Conservation (phyloP, 2,888 invertebrate species). For the Pheosia tremula region DNA sequence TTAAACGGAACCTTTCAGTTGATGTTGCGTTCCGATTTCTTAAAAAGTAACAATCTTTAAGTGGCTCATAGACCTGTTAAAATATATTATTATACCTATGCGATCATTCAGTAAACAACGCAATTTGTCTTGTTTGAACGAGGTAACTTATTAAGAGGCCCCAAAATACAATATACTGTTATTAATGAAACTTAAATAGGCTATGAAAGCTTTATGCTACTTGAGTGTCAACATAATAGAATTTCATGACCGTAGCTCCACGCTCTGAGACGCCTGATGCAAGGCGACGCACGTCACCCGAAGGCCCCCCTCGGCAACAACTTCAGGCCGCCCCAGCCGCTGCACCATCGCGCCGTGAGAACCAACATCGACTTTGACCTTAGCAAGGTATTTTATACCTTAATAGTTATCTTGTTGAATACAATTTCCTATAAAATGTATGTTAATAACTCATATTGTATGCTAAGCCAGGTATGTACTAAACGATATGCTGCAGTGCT, state of each 20-base stretch:
- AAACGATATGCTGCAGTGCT: constrained; percentile 38
- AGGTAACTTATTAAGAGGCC: no score
- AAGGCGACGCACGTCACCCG: constrained; percentile 93
- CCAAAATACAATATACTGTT: no score
- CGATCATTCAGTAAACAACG: no score
- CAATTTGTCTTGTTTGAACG: no score
- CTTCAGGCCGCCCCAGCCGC: constrained; percentile 96
- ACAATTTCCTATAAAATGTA: constrained; percentile 22
- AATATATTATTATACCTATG: no score
- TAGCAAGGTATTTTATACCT: constrained; percentile 85
- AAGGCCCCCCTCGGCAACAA: constrained; percentile 97
- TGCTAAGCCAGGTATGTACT: constrained; percentile 37
- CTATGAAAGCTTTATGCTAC: constrained; percentile 12
- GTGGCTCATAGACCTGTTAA: no score
- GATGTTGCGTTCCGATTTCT: no score
- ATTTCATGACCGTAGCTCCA: constrained; percentile 87
- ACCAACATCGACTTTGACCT: constrained; percentile 98
- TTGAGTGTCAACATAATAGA: constrained; percentile 46
- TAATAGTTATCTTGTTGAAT: constrained; percentile 29
- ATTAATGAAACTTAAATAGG: not conserved
- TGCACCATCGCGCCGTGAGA: constrained; percentile 96
- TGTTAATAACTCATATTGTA: constrained; percentile 44
- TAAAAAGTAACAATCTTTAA: no score
- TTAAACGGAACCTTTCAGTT: no score
- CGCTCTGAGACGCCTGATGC: constrained; percentile 93